These are phyloP conservation scores for Aldrovandia affinis DNA, from an alignment of 2,797 vertebrate genomes.

Conservation along the genomic window DNA sequence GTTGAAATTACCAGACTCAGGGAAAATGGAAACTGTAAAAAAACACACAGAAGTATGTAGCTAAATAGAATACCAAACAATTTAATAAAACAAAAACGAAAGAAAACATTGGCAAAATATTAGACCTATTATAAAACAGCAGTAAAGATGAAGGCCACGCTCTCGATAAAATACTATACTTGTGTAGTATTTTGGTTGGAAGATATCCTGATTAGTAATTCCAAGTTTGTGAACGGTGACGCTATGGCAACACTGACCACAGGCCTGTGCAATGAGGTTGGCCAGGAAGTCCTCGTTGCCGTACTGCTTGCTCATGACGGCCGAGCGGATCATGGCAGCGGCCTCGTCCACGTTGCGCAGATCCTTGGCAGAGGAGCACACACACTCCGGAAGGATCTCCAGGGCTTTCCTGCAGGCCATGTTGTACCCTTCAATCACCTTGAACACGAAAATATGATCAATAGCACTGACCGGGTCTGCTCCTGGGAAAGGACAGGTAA, in stretches of 20 bases:
- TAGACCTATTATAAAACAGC: background rate
- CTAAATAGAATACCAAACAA: no score
- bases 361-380: slow-evolving; percentile 89
- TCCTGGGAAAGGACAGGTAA: background rate
- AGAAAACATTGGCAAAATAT: background rate
- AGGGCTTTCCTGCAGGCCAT: slow-evolving; percentile 89
- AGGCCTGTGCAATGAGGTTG: slow-evolving; percentile 92
- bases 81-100: background rate
- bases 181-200: background rate
- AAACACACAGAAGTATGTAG: slow-evolving; percentile 38
- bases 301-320: slow-evolving; percentile 96
- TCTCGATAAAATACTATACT: no score
- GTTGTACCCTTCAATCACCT: slow-evolving; percentile 98
- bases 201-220: background rate
- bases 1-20: slow-evolving; percentile 91
- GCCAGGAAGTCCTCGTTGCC: slow-evolving; percentile 90
- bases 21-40: slow-evolving; percentile 88
- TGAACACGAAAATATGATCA: background rate
- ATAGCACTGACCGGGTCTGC: background rate
- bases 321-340: slow-evolving; percentile 81
- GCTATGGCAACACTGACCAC: slow-evolving; percentile 78
- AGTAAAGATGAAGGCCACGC: background rate
- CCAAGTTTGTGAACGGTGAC: background rate
- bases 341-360: slow-evolving; percentile 84
- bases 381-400: slow-evolving; percentile 88